Conservation (phyloP, 2,797 vertebrate genomes). For the Podargus strigoides region DNA sequence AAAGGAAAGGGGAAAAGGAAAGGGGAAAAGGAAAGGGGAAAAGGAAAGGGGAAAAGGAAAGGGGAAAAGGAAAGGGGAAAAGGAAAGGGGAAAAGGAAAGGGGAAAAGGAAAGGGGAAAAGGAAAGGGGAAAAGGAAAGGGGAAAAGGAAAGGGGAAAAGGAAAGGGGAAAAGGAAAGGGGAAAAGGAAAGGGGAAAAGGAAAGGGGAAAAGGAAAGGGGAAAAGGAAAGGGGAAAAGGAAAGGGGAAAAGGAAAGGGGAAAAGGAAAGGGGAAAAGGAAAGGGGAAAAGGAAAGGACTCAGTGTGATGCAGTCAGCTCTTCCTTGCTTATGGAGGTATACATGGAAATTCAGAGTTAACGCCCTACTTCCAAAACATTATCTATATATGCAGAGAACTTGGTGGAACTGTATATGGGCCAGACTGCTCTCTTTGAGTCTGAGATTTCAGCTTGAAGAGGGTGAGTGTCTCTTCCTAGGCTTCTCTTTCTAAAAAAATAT, state of each 20-base stretch:
- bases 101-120: background rate
- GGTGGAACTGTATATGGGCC: background rate
- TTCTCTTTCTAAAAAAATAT: background rate
- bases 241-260: background rate
- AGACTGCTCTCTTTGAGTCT: background rate
- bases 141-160: background rate
- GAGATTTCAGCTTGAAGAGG: background rate
- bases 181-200: no score
- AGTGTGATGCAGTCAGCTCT: background rate
- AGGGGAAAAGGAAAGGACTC: background rate
- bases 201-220: background rate
- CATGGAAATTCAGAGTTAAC: background rate
- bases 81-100: no score
- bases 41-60: background rate
- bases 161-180: background rate
- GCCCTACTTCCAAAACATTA: background rate
- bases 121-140: background rate
- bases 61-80: no score
- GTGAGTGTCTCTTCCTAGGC: background rate
- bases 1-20: background rate
- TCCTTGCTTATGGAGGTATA: fast-evolving
- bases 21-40: background rate
- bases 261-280: background rate
- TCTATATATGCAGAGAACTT: background rate
- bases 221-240: no score